These are phyloP conservation scores for Macropus fuliginosus DNA, from an alignment of 2,797 vertebrate genomes.

Conservation along the genomic window DNA sequence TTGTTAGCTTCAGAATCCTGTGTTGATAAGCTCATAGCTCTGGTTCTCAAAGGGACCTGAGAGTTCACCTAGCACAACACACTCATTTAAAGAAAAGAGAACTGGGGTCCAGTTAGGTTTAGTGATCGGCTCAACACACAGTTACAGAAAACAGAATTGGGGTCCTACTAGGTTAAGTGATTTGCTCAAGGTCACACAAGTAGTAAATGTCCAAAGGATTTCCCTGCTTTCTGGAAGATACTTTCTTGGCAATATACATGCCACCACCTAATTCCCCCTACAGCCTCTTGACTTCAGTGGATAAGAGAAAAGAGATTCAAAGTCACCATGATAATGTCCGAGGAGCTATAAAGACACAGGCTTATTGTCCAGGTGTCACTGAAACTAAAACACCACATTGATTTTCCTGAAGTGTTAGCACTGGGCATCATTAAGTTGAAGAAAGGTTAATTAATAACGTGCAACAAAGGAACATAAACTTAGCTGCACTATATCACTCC, in stretches of 20 bases:
- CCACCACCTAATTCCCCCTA: background rate
- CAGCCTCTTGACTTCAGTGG: rapidly evolving
- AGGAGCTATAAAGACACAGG: slow-evolving; percentile 49
- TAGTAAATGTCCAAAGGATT: background rate
- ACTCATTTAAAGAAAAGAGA: background rate
- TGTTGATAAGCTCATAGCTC: background rate
- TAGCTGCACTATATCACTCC: background rate
- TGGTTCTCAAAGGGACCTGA: background rate
- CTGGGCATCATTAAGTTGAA: slow-evolving; percentile 12
- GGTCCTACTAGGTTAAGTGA: background rate
- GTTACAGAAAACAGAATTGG: background rate
- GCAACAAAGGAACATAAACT: slow-evolving; percentile 31
- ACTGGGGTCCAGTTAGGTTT: background rate
- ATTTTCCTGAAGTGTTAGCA: slow-evolving; percentile 57
- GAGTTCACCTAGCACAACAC: background rate
- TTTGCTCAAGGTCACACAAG: background rate
- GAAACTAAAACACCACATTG: slow-evolving; percentile 43
- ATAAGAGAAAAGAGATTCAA: background rate
- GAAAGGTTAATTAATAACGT: slow-evolving; percentile 15
- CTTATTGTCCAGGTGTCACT: slow-evolving; percentile 52
- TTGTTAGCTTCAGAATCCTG: background rate
- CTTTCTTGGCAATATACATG: background rate
- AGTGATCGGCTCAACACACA: background rate
- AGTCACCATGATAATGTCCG: slow-evolving; percentile 47
- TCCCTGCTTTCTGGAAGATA: background rate